Evolutionary conservation across 2,113 vertebrate genomes (phyloP).

Genomic region (Galemys pyrenaicus): DNA sequence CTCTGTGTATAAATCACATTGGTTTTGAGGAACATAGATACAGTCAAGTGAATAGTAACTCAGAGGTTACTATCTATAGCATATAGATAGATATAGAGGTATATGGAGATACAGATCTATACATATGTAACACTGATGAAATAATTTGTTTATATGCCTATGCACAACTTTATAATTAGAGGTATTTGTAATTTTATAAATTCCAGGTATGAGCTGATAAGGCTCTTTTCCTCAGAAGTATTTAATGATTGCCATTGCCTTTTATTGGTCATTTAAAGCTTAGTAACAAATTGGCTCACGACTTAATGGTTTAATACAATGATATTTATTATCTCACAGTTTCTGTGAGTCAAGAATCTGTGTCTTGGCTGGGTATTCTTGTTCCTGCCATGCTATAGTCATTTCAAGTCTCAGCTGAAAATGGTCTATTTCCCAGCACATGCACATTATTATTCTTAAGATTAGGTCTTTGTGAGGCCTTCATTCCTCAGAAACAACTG

Average conservation of each 20-base stretch:
- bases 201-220: neutral
- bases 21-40: neutral
- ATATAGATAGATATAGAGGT: too few relatives aligned
- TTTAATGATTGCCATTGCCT: neutral
- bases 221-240: neutral
- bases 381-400: neutral
- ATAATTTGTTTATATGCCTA: neutral
- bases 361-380: too few relatives aligned
- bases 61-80: neutral
- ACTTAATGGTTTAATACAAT: neutral
- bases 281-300: neutral
- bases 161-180: neutral
- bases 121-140: neutral
- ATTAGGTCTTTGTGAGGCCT: neutral
- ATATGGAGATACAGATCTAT: neutral
- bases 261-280: neutral
- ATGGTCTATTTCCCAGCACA: neutral
- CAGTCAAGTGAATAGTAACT: neutral
- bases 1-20: neutral
- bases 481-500: neutral
- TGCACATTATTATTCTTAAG: accelerated
- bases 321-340: neutral
- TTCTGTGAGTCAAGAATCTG: neutral
- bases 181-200: neutral
- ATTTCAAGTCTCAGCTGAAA: neutral